These are phyloP conservation scores for Eumacrocentrus americanus DNA, from an alignment of 2,888 invertebrate species.

Conservation along the genomic window DNA sequence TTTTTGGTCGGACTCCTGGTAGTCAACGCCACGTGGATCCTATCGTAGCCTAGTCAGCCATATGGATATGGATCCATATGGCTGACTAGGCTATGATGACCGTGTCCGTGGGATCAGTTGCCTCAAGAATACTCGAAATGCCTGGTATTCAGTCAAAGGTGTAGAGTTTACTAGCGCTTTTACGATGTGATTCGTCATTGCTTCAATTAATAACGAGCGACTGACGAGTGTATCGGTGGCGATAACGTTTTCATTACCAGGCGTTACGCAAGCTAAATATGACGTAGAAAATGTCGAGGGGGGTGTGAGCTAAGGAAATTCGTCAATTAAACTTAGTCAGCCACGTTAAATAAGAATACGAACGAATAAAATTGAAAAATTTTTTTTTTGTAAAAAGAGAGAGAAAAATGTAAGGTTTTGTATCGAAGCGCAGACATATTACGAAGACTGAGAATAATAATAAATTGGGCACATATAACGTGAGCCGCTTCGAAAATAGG, in stretches of 20 bases:
- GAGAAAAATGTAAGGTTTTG: no score
- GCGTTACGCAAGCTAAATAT: neutral
- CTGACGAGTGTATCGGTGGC: neutral
- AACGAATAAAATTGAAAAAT: no score
- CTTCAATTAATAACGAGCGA: neutral
- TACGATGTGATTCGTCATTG: neutral
- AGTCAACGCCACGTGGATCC: neutral
- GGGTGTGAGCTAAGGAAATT: no score
- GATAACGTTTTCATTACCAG: neutral
- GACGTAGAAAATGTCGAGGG: neutral
- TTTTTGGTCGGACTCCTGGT: neutral
- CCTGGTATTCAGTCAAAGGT: no score
- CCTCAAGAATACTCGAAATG: no score
- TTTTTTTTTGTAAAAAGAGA: no score
- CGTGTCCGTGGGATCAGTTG: no score
- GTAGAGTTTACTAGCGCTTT: no score
- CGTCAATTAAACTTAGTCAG: no score
- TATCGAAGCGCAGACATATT: neutral
- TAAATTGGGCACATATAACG: neutral
- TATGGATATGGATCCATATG: conserved; percentile 16
- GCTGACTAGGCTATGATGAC: neutral
- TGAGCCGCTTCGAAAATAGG: conserved; percentile 41
- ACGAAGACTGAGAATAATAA: neutral
- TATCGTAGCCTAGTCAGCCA: neutral
- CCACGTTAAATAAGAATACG: no score